Evolutionary conservation across 2,888 invertebrate species (phyloP).

Genomic region (Bombyx huttoni): DNA sequence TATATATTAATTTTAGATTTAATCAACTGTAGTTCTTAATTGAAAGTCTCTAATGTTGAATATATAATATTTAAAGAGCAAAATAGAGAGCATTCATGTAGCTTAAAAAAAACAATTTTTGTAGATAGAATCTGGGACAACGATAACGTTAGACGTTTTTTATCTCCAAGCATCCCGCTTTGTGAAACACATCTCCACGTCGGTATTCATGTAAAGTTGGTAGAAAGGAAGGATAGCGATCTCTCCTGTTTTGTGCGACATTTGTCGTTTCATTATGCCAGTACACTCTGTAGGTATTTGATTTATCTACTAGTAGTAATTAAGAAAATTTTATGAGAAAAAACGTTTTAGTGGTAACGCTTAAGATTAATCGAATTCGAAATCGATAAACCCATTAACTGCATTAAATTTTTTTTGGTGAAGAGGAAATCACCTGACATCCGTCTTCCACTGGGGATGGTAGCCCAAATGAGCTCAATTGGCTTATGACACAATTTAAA

Average conservation of each 20-base stretch:
- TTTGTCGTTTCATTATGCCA: slow-evolving; percentile 34
- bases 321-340: neutral
- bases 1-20: no score
- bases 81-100: neutral
- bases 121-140: slow-evolving; percentile 47
- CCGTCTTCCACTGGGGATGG: no score
- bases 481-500: no score
- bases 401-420: no score
- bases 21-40: no score
- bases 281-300: slow-evolving; percentile 28
- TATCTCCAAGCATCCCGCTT: slow-evolving; percentile 48
- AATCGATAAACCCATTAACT: no score
- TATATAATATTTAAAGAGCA: neutral
- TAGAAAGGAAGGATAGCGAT: slow-evolving; percentile 47
- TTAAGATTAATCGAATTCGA: no score
- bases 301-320: neutral
- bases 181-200: slow-evolving; percentile 39
- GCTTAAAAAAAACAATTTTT: neutral
- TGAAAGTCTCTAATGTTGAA: neutral
- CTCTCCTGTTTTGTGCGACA: slow-evolving; percentile 48
- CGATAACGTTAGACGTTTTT: slow-evolving; percentile 42
- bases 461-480: no score
- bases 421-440: no score
- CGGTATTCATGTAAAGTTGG: slow-evolving; percentile 37
- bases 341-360: no score